Base-by-base conservation (phyloP, 2,888 invertebrate genomes). In the Zonitis immaculata region DNA sequence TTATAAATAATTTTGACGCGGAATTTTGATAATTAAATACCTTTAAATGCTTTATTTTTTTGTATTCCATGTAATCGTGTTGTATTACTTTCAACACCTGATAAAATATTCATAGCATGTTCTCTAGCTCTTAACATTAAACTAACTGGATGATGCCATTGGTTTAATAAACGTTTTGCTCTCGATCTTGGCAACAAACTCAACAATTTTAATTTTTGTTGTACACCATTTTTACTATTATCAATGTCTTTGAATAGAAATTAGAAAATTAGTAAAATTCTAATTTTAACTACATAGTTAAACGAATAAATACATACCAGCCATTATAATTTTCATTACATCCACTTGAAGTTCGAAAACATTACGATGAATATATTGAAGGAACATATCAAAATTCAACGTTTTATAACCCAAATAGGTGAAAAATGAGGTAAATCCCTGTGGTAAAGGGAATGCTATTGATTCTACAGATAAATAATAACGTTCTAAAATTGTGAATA, bases 391-490 rank as follows among this genome's bases (percentile, higher is more conserved):
- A 74, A 88, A 89, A 25, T 84, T 82, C 59, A 93, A 77, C 20
- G 89, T 85, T 63, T 87, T 81, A 75, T 90, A 91, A 1, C 91
- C 93, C 49, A 94, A 80, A 74, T 89, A 91, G 2, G 92, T 88
- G 73, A 93, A 90, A 78, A 92, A 94, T 4, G 93, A 91, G 14
- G 88, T 87, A 73, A 93, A 93, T 11, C 93, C 93, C 68, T 89
- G 88, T 9, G 93, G 92, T 60, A 91, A 75, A 0, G 89, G 89
- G 73, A 88, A 94, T 26, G 90, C 91, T 58, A 89, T 81, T 3
- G 86, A 85, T 68, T 90, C 89, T 14, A 87, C 82, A 1, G 91
- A 88, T 63, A 89, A 78, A 65, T 87, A 86, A 75, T 90, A 93
- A 64, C 91, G 84, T 74, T 94, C 93, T 60, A 93, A 76, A 25